Percentiles rank a stretch among this genome's conserved stretches.
Conservation (phyloP, 2,888 invertebrate species). For the Priocnemis perturbator region DNA sequence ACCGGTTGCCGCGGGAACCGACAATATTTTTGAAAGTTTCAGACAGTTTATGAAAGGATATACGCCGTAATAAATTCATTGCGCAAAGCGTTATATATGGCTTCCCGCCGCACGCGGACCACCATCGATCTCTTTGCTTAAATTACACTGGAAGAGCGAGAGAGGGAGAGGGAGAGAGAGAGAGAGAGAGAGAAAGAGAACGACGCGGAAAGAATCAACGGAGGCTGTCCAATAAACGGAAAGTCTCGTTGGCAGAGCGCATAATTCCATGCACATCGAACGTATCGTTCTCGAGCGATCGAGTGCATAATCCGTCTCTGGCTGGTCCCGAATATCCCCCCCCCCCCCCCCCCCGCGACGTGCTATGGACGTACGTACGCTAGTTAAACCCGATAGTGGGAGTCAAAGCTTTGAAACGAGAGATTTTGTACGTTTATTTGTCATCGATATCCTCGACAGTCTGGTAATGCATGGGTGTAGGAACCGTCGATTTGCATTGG, state of each 20-base stretch:
- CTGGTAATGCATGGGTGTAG: slow-evolving; percentile 31
- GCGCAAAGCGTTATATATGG: no score
- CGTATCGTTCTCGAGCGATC: slow-evolving; percentile 31
- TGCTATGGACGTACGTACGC: slow-evolving; percentile 16
- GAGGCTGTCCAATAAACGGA: slow-evolving; percentile 17
- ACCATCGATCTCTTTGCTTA: slow-evolving; percentile 2
- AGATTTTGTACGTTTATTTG: slow-evolving; percentile 56
- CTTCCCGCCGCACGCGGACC: no score
- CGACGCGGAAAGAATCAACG: background rate
- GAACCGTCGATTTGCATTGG: slow-evolving; percentile 35
- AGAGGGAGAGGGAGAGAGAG: background rate
- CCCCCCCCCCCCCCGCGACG: no score
- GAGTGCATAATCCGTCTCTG: slow-evolving; percentile 37
- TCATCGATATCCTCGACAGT: slow-evolving; percentile 50
- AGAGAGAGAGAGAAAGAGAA: background rate
- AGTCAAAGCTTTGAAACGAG: slow-evolving; percentile 53
- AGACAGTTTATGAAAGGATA: no score
- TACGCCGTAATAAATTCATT: no score
- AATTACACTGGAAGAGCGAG: background rate
- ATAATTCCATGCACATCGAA: slow-evolving; percentile 24
- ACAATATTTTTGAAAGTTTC: no score
- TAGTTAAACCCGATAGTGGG: slow-evolving; percentile 48
- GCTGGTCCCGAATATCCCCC: slow-evolving; percentile 25
- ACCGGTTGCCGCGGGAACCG: no score
- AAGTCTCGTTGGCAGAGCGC: slow-evolving; percentile 12